Percentiles rank a stretch among this genome's conserved stretches.
Evolutionary conservation across 2,113 vertebrate species (phyloP).

Genomic region (Vulpes lagopus): DNA sequence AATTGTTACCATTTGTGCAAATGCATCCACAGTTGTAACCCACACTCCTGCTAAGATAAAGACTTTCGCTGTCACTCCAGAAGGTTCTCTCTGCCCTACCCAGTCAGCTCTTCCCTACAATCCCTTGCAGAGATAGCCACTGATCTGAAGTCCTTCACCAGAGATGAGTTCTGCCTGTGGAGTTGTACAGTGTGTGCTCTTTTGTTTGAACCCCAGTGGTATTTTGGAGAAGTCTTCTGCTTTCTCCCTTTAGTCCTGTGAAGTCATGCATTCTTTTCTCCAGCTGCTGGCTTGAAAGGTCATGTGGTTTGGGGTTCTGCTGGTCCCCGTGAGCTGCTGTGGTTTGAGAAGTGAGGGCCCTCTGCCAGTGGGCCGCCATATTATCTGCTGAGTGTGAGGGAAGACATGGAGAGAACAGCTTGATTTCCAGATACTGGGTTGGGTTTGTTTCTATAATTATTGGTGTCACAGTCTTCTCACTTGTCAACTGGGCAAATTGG

Average conservation of each 20-base stretch:
- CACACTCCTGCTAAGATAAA: background rate
- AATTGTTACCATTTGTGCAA: background rate
- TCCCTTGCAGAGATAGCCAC: background rate
- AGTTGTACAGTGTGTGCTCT: background rate
- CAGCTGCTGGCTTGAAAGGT: constrained; percentile 14
- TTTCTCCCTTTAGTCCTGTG: background rate
- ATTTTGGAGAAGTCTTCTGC: constrained; percentile 12
- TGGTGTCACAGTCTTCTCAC: constrained; percentile 62
- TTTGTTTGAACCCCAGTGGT: background rate
- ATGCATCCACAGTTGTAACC: background rate
- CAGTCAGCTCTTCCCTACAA: background rate
- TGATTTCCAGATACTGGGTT: constrained; percentile 54
- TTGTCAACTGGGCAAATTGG: constrained; percentile 63
- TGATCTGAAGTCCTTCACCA: background rate
- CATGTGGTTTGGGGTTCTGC: background rate
- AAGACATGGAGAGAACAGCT: constrained; percentile 57
- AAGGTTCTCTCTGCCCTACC: background rate
- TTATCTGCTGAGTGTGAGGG: constrained; percentile 26
- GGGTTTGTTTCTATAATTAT: constrained; percentile 71
- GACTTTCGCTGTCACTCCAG: background rate
- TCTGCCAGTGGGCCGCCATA: constrained; percentile 43
- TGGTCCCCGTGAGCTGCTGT: background rate
- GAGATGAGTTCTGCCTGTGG: background rate
- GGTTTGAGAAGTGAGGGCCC: constrained; percentile 48
- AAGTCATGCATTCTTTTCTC: background rate